Percentiles rank a stretch among this genome's conserved stretches.
Evolutionary conservation across 2,888 invertebrate species (phyloP).

Genomic region (Scaptomyza caliginosa): DNA sequence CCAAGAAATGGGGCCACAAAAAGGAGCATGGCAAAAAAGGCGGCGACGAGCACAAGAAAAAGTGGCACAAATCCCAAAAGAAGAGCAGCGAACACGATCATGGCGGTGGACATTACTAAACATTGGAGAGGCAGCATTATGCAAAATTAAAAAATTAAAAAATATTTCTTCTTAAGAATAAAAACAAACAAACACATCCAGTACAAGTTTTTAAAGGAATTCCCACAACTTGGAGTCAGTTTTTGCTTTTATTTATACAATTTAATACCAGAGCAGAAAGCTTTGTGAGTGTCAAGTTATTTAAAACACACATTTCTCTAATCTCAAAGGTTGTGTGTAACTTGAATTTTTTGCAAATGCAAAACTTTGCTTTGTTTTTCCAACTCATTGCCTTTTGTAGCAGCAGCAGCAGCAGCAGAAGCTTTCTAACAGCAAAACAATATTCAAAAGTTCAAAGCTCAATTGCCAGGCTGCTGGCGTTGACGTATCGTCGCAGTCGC

Average conservation of each 20-base stretch:
- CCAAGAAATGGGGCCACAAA: slow-evolving; percentile 90
- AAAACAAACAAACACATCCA: slow-evolving; percentile 57
- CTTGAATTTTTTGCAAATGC: neutral
- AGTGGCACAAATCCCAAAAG: slow-evolving; percentile 88
- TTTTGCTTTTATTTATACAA: neutral
- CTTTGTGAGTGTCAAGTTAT: neutral
- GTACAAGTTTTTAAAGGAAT: slow-evolving; percentile 16
- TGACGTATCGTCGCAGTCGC: slow-evolving; percentile 19
- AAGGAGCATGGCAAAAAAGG: slow-evolving; percentile 92
- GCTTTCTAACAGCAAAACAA: neutral
- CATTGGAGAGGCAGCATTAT: neutral
- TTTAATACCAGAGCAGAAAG: neutral
- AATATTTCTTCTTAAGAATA: neutral
- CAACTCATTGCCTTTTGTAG: neutral
- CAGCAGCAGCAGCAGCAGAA: neutral
- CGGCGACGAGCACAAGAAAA: slow-evolving; percentile 91
- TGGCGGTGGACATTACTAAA: slow-evolving; percentile 51
- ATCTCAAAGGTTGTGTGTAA: neutral
- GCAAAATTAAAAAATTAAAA: neutral
- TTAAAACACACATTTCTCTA: neutral
- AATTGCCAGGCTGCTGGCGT: slow-evolving; percentile 49
- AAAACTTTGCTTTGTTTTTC: slow-evolving; percentile 1
- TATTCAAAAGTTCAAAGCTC: slow-evolving; percentile 60
- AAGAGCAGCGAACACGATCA: slow-evolving; percentile 81
- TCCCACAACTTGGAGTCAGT: neutral